phyloP scores from a whole-genome alignment of 2,888 invertebrate genomes.

The Ephialtes manifestator region DNA sequence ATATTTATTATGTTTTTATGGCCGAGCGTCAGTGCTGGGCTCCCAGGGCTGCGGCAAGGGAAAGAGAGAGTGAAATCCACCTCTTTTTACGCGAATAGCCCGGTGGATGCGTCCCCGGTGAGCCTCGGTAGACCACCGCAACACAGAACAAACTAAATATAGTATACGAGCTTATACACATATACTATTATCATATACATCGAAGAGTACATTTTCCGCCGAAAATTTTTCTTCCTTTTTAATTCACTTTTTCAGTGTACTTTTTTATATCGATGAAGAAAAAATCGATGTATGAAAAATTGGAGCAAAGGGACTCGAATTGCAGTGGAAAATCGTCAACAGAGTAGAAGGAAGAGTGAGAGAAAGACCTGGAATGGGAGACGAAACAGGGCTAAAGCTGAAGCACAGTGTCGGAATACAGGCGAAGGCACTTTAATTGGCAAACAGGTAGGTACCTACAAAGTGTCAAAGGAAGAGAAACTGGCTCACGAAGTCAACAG shows the following conservation, averaged over 20 bases:
- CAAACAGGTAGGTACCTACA: conserved; percentile 57
- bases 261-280: conserved; percentile 16
- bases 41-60: neutral
- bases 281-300: conserved; percentile 3
- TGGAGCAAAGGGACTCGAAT: neutral
- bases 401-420: conserved; percentile 48
- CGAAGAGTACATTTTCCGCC: conserved; percentile 10
- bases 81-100: conserved; percentile 20
- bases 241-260: neutral
- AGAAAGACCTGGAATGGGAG: conserved; percentile 1
- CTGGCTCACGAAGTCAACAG: conserved; percentile 57
- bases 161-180: conserved; percentile 5
- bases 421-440: conserved; percentile 71
- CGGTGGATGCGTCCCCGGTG: conserved; percentile 26
- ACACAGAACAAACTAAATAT: conserved; percentile 3
- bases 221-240: neutral
- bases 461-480: conserved; percentile 59
- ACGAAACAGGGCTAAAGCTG: conserved; percentile 44
- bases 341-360: too few relatives aligned
- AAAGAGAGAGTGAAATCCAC: conserved; percentile 8
- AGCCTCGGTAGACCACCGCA: conserved; percentile 18
- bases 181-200: neutral
- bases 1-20: conserved; percentile 76
- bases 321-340: neutral
- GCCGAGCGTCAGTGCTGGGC: conserved; percentile 3